phyloP scores from a whole-genome alignment of 2,797 vertebrate genomes.

The Parambassis ranga region DNA sequence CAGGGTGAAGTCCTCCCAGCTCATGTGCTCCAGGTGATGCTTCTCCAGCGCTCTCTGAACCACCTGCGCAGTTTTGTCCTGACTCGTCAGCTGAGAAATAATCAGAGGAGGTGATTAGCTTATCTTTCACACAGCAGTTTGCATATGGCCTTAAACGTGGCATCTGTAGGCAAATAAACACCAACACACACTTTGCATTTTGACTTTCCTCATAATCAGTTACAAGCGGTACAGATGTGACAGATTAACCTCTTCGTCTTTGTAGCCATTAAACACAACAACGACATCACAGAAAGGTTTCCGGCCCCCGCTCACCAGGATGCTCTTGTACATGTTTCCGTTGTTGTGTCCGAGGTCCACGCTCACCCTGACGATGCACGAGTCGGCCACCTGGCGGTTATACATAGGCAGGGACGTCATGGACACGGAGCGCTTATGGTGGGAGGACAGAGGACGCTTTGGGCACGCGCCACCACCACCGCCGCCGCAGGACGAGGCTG shows the following conservation, averaged over 20 bases:
- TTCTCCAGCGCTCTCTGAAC: slow-evolving; percentile 85
- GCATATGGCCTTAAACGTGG: too few species aligned
- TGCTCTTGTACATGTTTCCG: slow-evolving; percentile 89
- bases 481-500: neutral
- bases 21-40: slow-evolving; percentile 79
- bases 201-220: too few species aligned
- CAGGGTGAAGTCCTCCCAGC: slow-evolving; percentile 79
- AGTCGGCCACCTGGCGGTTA: slow-evolving; percentile 80
- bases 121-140: too few species aligned
- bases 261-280: neutral
- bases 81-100: slow-evolving; percentile 84
- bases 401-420: slow-evolving; percentile 68
- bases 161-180: too few species aligned
- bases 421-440: slow-evolving; percentile 73
- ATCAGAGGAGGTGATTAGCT: neutral
- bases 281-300: neutral
- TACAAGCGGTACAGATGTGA: too few species aligned
- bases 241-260: too few species aligned
- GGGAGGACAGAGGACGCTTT: neutral
- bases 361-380: slow-evolving; percentile 84
- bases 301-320: slow-evolving; percentile 80
- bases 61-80: slow-evolving; percentile 86
- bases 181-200: too few species aligned
- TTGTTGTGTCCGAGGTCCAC: slow-evolving; percentile 76
- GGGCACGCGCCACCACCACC: neutral